Percentiles rank a stretch among this genome's conserved stretches.
Conservation (phyloP, 2,797 vertebrate genomes). For the Coregonus ussuriensis region DNA sequence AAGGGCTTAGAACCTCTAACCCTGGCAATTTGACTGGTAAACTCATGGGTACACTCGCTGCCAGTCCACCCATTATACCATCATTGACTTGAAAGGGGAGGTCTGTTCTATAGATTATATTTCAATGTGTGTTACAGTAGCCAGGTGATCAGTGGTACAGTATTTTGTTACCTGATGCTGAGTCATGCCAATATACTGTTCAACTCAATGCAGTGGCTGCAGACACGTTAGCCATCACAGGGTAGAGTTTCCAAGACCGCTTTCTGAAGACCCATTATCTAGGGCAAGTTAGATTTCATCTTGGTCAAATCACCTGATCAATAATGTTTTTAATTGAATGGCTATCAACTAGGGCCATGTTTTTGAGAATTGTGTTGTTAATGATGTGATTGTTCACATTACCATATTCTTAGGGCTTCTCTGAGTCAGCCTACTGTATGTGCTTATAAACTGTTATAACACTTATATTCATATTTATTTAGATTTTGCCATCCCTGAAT, state of each 20-base stretch:
- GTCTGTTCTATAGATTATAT: too few species aligned
- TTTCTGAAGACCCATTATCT: too few species aligned
- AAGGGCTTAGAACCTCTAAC: too few species aligned
- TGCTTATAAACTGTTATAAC: background rate
- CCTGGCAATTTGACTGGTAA: too few species aligned
- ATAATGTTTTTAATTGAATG: background rate
- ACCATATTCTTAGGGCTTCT: background rate
- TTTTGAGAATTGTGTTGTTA: background rate
- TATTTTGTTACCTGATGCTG: constrained; percentile 66
- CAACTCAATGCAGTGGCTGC: constrained; percentile 16
- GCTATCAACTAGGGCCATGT: background rate
- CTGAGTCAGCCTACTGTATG: background rate
- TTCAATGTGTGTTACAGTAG: too few species aligned
- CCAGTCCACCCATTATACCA: too few species aligned
- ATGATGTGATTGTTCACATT: background rate
- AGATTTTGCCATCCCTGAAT: background rate
- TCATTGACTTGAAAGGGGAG: too few species aligned
- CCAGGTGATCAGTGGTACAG: constrained; percentile 60
- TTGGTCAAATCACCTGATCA: too few species aligned
- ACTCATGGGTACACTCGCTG: too few species aligned
- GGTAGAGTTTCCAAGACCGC: too few species aligned
- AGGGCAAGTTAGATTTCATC: too few species aligned
- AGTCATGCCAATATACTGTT: constrained; percentile 42
- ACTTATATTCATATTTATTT: background rate
- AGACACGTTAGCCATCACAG: too few species aligned